Base-by-base conservation (phyloP, 2,113 vertebrate genomes). In the Agelaius phoeniceus region DNA sequence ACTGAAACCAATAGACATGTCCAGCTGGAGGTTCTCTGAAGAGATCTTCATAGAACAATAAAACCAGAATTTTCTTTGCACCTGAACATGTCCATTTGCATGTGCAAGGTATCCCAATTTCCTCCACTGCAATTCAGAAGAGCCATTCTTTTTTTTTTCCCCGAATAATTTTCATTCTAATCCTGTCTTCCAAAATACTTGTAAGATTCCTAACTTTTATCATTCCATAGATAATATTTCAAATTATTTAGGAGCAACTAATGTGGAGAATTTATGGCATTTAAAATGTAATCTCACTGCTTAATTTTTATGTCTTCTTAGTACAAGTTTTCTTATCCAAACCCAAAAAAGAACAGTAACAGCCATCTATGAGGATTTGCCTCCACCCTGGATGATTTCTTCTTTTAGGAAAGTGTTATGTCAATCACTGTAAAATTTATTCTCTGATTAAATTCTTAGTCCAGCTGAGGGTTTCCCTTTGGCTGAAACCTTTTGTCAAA, bases 351-450 rank as follows among this genome's bases (percentile, higher is more conserved):
- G 23, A 68, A 26, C 14, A 22, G 1, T 22, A 55, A 41, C 5
- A 46, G 17, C 8, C 2, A 5, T 10, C 21, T 24, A 15, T 41
- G 18, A 75, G 35, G 13, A 35, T 66, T 44, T 85, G 9, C 11
- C 3, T 57, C 6, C 14, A 37, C 7, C 33, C 7, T n/a, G 21
- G 57, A 23, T 35, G 3, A 26, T 61, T 80, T 76, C 13, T 39
- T 39, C 12, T 76, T 51, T 72, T 26, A 54, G 4, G 0, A 7
- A 49, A 14, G 1, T 48, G 3, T 27, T 49, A 7, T 1, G 0
- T 31, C 9, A 54, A 2, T 37, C 7, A 18, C 22, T 74, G 31
- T 76, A 20, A 57, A n/a, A 31, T 69, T 48, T 23, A 35, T 76
- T 43, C 44, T 18, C 23, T 57, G 16, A 37, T 72, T 72, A 27